Evolutionary conservation across 2,888 invertebrate species (phyloP).

Genomic region (Meteorus cinctellus): DNA sequence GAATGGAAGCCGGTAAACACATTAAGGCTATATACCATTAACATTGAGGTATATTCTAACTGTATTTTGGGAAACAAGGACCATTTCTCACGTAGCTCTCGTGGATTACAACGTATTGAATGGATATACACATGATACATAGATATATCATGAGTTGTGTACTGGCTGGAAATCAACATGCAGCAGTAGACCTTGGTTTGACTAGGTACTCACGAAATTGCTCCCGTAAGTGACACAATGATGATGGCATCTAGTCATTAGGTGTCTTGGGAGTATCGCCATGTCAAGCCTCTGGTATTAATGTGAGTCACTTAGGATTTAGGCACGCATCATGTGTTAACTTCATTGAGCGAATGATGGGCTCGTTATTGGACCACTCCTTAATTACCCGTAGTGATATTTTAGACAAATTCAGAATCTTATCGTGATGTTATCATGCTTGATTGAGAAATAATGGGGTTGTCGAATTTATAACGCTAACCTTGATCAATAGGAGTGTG

Average conservation of each 20-base stretch:
- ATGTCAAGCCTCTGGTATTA: conserved; percentile 29
- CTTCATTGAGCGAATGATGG: conserved; percentile 5
- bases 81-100: conserved; percentile 33
- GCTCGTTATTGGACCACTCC: neutral
- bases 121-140: conserved; percentile 3
- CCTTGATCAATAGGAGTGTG: too few species aligned
- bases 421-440: neutral
- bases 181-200: conserved; percentile 13
- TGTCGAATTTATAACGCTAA: too few species aligned
- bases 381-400: neutral
- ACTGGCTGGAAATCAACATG: neutral
- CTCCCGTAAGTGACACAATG: conserved; percentile 36
- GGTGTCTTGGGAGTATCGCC: conserved; percentile 37
- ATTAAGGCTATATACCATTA: conserved; percentile 30
- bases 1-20: conserved; percentile 22
- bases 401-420: neutral
- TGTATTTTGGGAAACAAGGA: conserved; percentile 29
- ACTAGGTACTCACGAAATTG: conserved; percentile 27
- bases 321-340: conserved; percentile 24
- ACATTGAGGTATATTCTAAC: conserved; percentile 26
- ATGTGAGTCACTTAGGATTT: conserved; percentile 33
- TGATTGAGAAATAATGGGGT: too few species aligned
- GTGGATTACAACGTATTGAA: conserved; percentile 27
- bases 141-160: neutral
- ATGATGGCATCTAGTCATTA: conserved; percentile 41